Conservation (phyloP, 2,113 vertebrate genomes). For the Loxodonta africana region DNA sequence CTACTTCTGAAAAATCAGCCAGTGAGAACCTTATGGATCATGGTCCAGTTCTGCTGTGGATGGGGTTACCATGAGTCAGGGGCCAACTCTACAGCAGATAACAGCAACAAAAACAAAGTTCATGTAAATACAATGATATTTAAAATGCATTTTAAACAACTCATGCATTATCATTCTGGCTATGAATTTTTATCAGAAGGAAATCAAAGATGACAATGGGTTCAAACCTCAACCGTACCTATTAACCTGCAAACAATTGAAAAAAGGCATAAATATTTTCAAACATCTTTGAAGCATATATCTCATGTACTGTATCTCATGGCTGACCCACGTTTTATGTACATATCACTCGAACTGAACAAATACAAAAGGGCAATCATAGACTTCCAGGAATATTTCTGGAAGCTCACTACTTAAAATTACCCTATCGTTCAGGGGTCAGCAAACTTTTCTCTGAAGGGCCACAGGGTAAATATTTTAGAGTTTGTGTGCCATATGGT, state of each 20-base stretch:
- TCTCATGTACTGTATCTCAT: background rate
- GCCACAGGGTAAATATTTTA: background rate
- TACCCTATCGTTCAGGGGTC: background rate
- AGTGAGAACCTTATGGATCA: background rate
- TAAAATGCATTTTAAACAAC: constrained; percentile 50
- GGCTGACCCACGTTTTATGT: background rate
- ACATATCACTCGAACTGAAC: background rate
- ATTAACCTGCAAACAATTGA: background rate
- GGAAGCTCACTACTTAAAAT: background rate
- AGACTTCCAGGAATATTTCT: background rate
- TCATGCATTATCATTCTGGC: background rate
- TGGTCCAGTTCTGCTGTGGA: background rate
- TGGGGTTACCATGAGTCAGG: background rate
- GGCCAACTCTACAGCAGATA: background rate
- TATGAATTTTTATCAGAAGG: background rate
- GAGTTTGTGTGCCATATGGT: background rate
- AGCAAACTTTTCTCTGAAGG: background rate
- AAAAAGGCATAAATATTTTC: constrained; percentile 14
- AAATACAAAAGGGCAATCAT: background rate
- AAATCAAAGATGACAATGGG: constrained; percentile 3
- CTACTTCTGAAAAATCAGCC: background rate
- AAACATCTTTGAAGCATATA: background rate
- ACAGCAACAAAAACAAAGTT: background rate
- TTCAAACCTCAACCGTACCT: constrained; percentile 14
- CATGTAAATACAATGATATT: background rate